phyloP scores from a whole-genome alignment of 2,797 vertebrate species.

The Mallotus villosus region DNA sequence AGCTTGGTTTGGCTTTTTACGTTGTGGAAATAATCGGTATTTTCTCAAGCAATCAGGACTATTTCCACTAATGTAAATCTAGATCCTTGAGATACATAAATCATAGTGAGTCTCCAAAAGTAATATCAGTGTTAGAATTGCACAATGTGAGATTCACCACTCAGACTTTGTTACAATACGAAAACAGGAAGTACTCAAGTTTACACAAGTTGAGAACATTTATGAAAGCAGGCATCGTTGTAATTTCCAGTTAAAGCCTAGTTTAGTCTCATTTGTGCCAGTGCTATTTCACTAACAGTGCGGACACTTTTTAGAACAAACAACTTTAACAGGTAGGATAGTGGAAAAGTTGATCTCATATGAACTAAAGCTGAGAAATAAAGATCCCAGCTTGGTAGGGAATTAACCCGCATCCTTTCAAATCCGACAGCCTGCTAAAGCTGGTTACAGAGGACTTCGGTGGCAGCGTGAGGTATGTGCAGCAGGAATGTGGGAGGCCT shows the following conservation, averaged over 20 bases:
- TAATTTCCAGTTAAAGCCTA: too few relatives aligned
- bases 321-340: neutral
- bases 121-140: neutral
- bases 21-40: too few relatives aligned
- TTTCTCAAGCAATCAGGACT: too few relatives aligned
- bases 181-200: constrained; percentile 37
- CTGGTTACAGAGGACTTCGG: neutral
- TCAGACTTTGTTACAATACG: constrained; percentile 9
- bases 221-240: neutral
- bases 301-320: too few relatives aligned
- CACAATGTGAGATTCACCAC: neutral
- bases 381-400: too few relatives aligned
- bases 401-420: neutral
- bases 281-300: neutral
- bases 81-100: neutral
- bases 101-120: neutral
- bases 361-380: neutral
- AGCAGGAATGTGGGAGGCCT: constrained; percentile 45
- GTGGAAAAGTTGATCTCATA: neutral
- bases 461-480: neutral
- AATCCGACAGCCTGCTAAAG: neutral
- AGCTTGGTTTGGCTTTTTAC: too few relatives aligned
- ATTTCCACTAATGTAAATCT: too few relatives aligned
- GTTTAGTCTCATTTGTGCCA: neutral
- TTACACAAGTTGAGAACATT: constrained; percentile 28